Conservation (phyloP, 64 coral and sea anemone species). For the Stichodactyla mertensii region DNA sequence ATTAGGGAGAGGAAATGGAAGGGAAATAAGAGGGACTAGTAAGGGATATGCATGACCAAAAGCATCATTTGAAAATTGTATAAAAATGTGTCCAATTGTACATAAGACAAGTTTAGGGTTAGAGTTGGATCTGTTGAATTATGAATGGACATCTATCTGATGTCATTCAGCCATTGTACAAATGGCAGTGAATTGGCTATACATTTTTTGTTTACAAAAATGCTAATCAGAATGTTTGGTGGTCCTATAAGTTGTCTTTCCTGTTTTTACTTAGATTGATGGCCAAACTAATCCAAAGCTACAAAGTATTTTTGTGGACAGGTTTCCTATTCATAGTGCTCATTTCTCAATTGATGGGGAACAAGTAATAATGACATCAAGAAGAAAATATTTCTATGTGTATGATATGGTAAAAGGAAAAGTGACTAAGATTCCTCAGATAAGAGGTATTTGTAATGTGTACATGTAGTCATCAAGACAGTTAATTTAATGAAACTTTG, state of each 20-base stretch:
- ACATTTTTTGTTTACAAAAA: too few species aligned
- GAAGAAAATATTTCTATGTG: conserved; percentile 71
- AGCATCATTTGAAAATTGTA: too few species aligned
- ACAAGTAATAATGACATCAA: conserved; percentile 90
- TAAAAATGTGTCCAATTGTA: too few species aligned
- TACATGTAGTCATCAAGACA: too few species aligned
- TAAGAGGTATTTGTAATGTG: conserved; percentile 51
- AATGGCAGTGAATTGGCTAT: too few species aligned
- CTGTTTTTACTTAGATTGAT: conserved; percentile 67
- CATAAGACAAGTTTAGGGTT: too few species aligned
- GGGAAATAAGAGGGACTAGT: too few species aligned
- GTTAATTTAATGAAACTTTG: neutral
- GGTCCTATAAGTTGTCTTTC: neutral
- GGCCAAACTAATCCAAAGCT: conserved; percentile 84
- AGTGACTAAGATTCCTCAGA: conserved; percentile 76
- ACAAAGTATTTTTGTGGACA: conserved; percentile 79
- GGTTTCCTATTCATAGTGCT: conserved; percentile 86
- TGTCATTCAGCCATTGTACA: too few species aligned
- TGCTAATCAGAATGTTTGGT: neutral
- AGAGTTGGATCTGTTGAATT: too few species aligned
- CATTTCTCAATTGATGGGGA: conserved; percentile 85
- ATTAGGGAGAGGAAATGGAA: too few species aligned
- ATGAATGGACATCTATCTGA: too few species aligned
- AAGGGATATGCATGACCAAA: too few species aligned
- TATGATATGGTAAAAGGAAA: conserved; percentile 91